These are phyloP conservation scores for Percopsis omiscomaycus DNA, from an alignment of 2,797 vertebrate genomes.

Conservation along the genomic window DNA sequence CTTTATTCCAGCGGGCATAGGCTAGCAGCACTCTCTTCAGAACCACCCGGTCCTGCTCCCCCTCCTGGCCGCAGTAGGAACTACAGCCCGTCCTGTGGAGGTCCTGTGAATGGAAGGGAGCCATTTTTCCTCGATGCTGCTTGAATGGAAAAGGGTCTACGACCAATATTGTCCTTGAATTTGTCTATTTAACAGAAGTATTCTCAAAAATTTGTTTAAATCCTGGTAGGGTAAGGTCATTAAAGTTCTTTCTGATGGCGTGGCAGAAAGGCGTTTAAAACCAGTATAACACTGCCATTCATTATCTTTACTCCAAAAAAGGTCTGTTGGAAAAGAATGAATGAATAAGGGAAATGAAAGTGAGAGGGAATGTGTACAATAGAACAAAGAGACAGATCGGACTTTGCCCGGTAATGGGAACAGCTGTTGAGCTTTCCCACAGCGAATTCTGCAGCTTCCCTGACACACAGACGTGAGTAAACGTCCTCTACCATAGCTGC, in stretches of 20 bases:
- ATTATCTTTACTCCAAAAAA: too few relatives aligned
- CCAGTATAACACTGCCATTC: too few relatives aligned
- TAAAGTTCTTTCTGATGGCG: too few relatives aligned
- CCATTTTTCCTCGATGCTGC: too few relatives aligned
- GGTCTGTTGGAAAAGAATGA: neutral
- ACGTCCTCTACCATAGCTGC: slow-evolving; percentile 48
- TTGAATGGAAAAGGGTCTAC: neutral
- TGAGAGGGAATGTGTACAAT: neutral
- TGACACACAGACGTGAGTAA: slow-evolving; percentile 53
- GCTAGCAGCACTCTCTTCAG: slow-evolving; percentile 93
- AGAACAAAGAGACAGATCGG: neutral
- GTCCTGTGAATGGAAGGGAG: slow-evolving; percentile 75
- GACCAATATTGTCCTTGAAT: neutral
- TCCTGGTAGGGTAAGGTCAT: neutral
- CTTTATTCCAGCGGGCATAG: slow-evolving; percentile 97
- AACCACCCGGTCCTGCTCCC: slow-evolving; percentile 94
- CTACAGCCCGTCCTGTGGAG: slow-evolving; percentile 97
- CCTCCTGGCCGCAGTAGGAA: slow-evolving; percentile 96
- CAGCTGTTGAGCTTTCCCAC: slow-evolving; percentile 42
- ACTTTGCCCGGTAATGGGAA: slow-evolving; percentile 40
- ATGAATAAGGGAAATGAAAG: neutral
- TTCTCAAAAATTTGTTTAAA: too few relatives aligned
- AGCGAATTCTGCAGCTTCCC: slow-evolving; percentile 12
- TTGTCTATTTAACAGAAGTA: too few relatives aligned
- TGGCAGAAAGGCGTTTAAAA: too few relatives aligned